Evolutionary conservation across 1,140 invertebrate species (phyloP), one percentile per base, ranked within the genome.

Genomic region (Rhopalosiphum padi): DNA sequence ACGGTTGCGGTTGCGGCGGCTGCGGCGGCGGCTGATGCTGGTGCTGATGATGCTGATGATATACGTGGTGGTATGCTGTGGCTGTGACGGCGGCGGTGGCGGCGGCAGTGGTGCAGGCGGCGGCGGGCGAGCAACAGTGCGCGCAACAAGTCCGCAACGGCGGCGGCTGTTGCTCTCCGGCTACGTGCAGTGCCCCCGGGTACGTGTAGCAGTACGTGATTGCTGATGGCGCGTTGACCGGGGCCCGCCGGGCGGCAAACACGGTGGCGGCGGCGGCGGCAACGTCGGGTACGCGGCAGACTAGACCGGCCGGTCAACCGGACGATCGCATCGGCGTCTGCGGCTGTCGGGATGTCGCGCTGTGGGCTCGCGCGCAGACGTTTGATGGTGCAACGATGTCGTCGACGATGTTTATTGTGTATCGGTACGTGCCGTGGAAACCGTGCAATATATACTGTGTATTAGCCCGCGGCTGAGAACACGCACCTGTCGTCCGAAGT

Each of bases 151-250:
- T 93, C 82, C 91, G 91, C 91, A 93, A 83, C 91, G 91, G n/a
- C 8, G 91, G 68, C 91, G 91, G 91, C 91, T 92, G 91, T 85
- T 92, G 91, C 91, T 93, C 91, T 55, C 77, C 82, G 91, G 91
- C 91, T 92, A 85, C 91, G 91, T 86, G 91, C 91, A 93, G 91
- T 93, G 91, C 91, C 91, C 91, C 91, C 91, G 91, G 91, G 77
- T 93, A 93, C 91, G 91, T 93, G 82, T 93, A 93, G 91, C 91
- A 93, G 91, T 93, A 93, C 91, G 91, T 93, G 91, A 86, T 93
- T 48, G 91, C 91, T 93, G 91, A 53, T 93, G 91, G 91, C 82
- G 91, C 91, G 46, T 48, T 6, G 91, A 93, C 91, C 91, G 91
- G 68, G 60, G 77, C 91, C 82, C 82, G 48, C 91, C 91, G 82